A percentile compares a stretch with the other conserved stretches of the same genome.
phyloP scores from a whole-genome alignment of 2,888 invertebrate genomes.

The Julus scanicus region DNA sequence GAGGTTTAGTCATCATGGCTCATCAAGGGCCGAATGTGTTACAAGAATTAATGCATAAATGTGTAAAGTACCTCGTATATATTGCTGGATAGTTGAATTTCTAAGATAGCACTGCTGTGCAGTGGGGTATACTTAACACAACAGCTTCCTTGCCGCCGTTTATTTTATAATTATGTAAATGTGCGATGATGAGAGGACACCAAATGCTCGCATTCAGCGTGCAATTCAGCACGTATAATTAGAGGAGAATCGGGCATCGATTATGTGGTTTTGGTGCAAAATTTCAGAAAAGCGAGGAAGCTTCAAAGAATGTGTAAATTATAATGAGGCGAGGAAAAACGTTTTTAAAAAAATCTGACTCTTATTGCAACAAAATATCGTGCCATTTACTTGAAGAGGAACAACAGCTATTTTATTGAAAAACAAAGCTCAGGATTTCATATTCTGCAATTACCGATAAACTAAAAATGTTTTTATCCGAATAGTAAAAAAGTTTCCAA shows the following conservation, averaged over 20 bases:
- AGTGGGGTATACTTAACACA: background rate
- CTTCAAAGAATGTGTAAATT: background rate
- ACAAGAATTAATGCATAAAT: constrained; percentile 13
- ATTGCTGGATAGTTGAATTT: constrained; percentile 10
- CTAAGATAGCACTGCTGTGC: background rate
- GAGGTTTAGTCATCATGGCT: background rate
- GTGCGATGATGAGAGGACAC: constrained; percentile 16
- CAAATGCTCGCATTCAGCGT: background rate
- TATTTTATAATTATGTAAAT: constrained; percentile 23
- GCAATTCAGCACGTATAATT: constrained; percentile 3
- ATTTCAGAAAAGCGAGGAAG: background rate
- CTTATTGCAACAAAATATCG: background rate
- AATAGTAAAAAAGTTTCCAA: too few species aligned
- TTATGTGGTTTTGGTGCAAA: constrained; percentile 21
- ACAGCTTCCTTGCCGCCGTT: background rate
- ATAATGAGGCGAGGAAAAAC: background rate
- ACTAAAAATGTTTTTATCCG: too few species aligned
- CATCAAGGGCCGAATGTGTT: constrained; percentile 8
- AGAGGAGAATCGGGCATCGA: background rate
- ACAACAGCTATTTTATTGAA: too few species aligned
- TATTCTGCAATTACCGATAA: too few species aligned
- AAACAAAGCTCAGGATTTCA: too few species aligned
- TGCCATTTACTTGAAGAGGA: background rate
- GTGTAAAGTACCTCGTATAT: constrained; percentile 20
- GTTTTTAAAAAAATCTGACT: background rate